Evolutionary conservation across 2,888 invertebrate genomes (phyloP).

Genomic region (Listrodromus nycthemerus): DNA sequence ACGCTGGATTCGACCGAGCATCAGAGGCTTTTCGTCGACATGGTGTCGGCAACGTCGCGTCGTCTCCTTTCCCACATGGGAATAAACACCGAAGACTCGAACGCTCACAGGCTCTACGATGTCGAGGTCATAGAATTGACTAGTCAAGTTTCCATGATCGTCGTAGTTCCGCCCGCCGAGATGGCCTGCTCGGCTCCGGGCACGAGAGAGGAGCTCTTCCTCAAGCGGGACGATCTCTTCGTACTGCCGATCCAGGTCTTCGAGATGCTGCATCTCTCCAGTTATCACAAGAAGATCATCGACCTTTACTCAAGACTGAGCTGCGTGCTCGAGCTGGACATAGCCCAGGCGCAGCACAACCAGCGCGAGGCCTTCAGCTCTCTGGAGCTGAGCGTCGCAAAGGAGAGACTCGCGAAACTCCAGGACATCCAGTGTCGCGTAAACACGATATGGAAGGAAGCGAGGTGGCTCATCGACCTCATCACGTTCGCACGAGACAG

Average conservation of each 20-base stretch:
- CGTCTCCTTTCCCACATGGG: slow-evolving; percentile 93
- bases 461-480: slow-evolving; percentile 98
- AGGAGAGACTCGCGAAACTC: slow-evolving; percentile 92
- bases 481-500: slow-evolving; percentile 97
- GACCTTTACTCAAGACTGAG: slow-evolving; percentile 96
- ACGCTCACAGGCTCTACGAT: slow-evolving; percentile 94
- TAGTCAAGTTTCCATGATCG: slow-evolving; percentile 95
- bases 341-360: slow-evolving; percentile 95
- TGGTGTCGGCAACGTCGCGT: slow-evolving; percentile 90
- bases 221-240: slow-evolving; percentile 91
- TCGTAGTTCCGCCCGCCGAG: slow-evolving; percentile 96
- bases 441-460: slow-evolving; percentile 96
- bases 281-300: slow-evolving; percentile 96
- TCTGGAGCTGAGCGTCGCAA: slow-evolving; percentile 93
- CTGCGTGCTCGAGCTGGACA: slow-evolving; percentile 96
- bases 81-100: slow-evolving; percentile 89
- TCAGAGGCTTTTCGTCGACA: slow-evolving; percentile 92
- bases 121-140: slow-evolving; percentile 97
- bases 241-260: slow-evolving; percentile 97
- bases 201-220: slow-evolving; percentile 93
- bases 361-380: slow-evolving; percentile 98
- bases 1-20: slow-evolving; percentile 87
- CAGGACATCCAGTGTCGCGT: slow-evolving; percentile 94
- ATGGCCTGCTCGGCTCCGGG: slow-evolving; percentile 96
- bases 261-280: slow-evolving; percentile 97